These are phyloP conservation scores for Sula dactylatra DNA, from an alignment of 2,113 vertebrate species.

Conservation along the genomic window DNA sequence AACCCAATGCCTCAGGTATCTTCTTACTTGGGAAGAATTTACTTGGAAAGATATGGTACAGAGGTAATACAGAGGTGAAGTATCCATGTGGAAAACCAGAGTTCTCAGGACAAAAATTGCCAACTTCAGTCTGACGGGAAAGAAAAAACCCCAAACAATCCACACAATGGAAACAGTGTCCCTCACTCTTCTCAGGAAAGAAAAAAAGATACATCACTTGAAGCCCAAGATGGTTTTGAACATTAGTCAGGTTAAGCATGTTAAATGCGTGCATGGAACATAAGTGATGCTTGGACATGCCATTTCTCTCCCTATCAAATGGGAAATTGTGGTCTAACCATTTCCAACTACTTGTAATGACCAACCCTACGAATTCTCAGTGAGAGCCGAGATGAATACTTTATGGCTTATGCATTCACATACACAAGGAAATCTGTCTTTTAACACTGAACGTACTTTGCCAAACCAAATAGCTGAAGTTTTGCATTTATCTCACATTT, in stretches of 20 bases:
- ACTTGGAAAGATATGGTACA: background rate
- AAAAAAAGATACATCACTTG: background rate
- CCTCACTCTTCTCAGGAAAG: background rate
- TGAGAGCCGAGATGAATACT: background rate
- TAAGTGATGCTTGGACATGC: background rate
- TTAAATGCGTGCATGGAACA: rapidly evolving
- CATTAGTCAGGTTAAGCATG: background rate
- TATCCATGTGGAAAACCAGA: background rate
- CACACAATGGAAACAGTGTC: background rate
- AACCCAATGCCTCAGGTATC: too few species aligned
- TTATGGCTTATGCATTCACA: background rate
- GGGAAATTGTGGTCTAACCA: background rate
- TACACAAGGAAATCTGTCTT: background rate
- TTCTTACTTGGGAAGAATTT: background rate
- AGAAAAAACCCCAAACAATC: background rate
- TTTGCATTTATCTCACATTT: background rate
- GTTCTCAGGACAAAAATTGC: background rate
- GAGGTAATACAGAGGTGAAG: background rate
- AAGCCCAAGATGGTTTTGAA: background rate
- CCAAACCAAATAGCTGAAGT: background rate
- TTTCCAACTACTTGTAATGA: background rate
- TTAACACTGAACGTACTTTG: background rate
- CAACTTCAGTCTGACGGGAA: background rate
- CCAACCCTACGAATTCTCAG: background rate
- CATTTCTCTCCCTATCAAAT: background rate